Percentiles rank a stretch among this genome's conserved stretches.
Evolutionary conservation across 2,797 vertebrate species (phyloP).

Genomic region (Tolypeutes matacus): DNA sequence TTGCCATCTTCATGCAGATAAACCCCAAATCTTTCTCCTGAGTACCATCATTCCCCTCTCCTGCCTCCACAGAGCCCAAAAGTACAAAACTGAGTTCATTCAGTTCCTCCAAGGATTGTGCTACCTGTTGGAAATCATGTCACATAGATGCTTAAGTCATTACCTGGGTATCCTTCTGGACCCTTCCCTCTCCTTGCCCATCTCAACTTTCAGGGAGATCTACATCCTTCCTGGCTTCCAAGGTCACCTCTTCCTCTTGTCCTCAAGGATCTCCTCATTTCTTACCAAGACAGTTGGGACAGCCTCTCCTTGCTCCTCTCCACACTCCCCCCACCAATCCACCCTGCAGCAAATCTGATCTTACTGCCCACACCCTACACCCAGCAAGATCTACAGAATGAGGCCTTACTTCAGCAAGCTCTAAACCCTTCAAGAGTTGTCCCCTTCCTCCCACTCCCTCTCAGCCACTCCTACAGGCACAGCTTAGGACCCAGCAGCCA

Average conservation of each 20-base stretch:
- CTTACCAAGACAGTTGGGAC: neutral
- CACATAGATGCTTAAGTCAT: neutral
- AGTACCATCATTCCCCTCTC: neutral
- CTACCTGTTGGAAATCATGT: neutral
- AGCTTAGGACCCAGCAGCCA: neutral
- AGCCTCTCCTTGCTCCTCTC: neutral
- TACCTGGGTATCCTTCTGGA: neutral
- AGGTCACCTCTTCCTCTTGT: neutral
- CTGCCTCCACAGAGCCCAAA: neutral
- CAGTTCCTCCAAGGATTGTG: neutral
- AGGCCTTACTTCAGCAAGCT: neutral
- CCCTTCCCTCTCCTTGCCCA: neutral
- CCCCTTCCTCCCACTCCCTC: neutral
- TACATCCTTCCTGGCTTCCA: neutral
- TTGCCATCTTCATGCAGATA: neutral
- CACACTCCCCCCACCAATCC: neutral
- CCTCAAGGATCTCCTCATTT: neutral
- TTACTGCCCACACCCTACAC: neutral
- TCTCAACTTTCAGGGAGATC: neutral
- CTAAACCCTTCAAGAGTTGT: neutral
- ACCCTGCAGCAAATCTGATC: neutral
- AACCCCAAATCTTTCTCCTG: neutral
- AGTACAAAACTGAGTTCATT: constrained; percentile 21
- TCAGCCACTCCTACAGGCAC: neutral
- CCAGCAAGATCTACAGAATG: neutral